A percentile compares a stretch with the other conserved stretches of the same genome.
phyloP scores from a whole-genome alignment of 2,113 vertebrate species.

The Ictalurus furcatus region DNA sequence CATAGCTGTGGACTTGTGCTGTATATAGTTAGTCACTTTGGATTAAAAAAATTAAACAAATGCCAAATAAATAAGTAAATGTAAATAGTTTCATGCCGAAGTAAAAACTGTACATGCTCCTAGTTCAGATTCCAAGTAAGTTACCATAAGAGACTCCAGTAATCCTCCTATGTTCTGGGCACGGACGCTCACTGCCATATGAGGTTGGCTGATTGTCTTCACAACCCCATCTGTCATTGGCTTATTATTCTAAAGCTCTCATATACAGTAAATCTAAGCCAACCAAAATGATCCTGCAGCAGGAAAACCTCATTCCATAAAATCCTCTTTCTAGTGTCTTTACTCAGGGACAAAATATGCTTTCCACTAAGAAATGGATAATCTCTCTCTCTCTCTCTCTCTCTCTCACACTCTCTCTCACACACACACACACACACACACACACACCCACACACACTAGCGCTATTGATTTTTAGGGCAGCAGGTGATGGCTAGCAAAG shows the following conservation, averaged over 20 bases:
- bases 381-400: slow-evolving; percentile 6
- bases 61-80: neutral
- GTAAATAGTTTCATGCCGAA: neutral
- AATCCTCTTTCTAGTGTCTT: slow-evolving; percentile 46
- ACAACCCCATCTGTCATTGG: slow-evolving; percentile 54
- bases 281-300: slow-evolving; percentile 41
- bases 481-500: slow-evolving; percentile 65
- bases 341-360: slow-evolving; percentile 36
- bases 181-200: slow-evolving; percentile 34
- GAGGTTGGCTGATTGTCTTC: slow-evolving; percentile 47
- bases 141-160: slow-evolving; percentile 43
- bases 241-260: slow-evolving; percentile 40
- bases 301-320: slow-evolving; percentile 44
- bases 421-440: neutral
- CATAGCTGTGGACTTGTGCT: neutral
- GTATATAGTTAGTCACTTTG: neutral
- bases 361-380: slow-evolving; percentile 43
- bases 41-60: neutral
- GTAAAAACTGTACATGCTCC: slow-evolving; percentile 9
- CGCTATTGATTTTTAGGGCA: slow-evolving; percentile 73
- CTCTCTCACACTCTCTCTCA: neutral
- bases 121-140: slow-evolving; percentile 20
- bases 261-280: slow-evolving; percentile 38
- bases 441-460: slow-evolving; percentile 30
- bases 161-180: slow-evolving; percentile 45